Evolutionary conservation across 1,140 invertebrate species (phyloP).

Genomic region (Neuroterus valhalla): DNA sequence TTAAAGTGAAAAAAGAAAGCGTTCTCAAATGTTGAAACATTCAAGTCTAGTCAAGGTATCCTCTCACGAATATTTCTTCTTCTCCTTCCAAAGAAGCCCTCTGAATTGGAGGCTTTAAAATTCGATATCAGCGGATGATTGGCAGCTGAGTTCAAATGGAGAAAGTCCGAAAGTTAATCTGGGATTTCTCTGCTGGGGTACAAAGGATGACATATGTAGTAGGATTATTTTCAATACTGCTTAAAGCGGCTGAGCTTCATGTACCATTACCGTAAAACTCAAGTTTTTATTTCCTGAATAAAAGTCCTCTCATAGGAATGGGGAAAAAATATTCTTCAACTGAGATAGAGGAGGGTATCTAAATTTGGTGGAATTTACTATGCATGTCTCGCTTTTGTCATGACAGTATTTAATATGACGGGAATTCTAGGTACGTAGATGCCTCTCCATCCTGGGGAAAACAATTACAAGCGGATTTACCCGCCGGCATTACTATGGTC

Average conservation of each 20-base stretch:
- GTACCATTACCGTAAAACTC: neutral
- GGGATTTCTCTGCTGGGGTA: neutral
- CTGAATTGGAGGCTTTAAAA: conserved; percentile 4
- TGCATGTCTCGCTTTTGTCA: neutral
- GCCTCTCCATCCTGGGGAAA: conserved; percentile 80
- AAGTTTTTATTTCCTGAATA: neutral
- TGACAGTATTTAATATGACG: conserved; percentile 1
- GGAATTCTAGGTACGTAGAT: conserved; percentile 76
- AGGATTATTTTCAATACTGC: conserved; percentile 19
- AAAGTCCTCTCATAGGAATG: neutral
- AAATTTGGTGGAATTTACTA: conserved; percentile 3
- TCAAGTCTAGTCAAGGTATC: no score
- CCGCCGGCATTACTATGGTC: conserved; percentile 77
- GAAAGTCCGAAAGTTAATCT: conserved; percentile 23
- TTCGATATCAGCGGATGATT: conserved; percentile 11
- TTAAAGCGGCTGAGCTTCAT: neutral
- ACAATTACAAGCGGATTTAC: conserved; percentile 78
- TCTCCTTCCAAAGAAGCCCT: no score
- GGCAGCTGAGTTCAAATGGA: conserved; percentile 4
- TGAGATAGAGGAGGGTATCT: neutral
- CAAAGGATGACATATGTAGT: neutral
- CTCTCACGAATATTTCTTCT: no score
- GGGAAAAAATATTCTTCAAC: no score
- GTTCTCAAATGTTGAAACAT: no score
- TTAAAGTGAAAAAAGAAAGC: no score